phyloP scores from a whole-genome alignment of 2,888 invertebrate species.

The Halictus ligatus region DNA sequence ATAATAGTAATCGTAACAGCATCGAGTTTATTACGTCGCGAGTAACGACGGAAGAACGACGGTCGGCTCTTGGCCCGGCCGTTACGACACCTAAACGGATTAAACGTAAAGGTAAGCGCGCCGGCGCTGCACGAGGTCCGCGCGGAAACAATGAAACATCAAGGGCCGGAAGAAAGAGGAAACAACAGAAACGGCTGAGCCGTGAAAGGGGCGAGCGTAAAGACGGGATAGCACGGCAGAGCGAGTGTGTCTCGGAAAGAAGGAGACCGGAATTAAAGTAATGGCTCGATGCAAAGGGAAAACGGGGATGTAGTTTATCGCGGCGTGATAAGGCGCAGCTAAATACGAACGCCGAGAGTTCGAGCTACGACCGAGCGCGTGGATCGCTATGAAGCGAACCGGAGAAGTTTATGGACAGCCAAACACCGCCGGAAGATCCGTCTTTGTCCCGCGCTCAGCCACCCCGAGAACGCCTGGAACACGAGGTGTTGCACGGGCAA shows the following conservation, averaged over 20 bases:
- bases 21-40: conserved; percentile 2
- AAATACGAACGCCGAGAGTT: neutral
- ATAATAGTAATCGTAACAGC: neutral
- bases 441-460: neutral
- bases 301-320: neutral
- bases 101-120: neutral
- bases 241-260: neutral
- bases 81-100: neutral
- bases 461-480: neutral
- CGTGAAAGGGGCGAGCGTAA: neutral
- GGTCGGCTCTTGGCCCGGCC: neutral
- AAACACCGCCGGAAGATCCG: neutral
- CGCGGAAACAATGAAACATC: neutral
- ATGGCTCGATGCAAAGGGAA: neutral
- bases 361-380: neutral
- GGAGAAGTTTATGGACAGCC: neutral
- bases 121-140: neutral
- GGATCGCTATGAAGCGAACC: neutral
- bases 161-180: neutral
- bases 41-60: neutral
- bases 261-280: neutral
- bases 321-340: neutral
- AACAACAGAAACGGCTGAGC: neutral
- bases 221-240: neutral
- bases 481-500: neutral